These are phyloP conservation scores for Kradibia gibbosae DNA, from an alignment of 1,140 invertebrate species.

Conservation along the genomic window DNA sequence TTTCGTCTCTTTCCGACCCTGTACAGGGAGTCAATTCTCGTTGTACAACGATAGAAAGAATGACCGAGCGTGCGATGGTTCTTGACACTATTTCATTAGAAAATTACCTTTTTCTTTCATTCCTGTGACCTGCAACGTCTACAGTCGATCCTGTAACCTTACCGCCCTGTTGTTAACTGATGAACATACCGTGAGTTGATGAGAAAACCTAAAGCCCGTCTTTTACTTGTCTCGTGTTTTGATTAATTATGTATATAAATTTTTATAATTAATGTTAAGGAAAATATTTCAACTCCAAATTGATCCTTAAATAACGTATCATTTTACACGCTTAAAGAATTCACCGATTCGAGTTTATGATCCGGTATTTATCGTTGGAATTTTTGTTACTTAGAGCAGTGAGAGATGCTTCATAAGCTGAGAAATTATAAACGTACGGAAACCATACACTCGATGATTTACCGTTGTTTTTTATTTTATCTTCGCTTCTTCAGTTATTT, in stretches of 20 bases:
- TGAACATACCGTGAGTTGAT: too few relatives aligned
- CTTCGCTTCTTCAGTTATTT: neutral
- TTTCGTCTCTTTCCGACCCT: neutral
- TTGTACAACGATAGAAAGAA: neutral
- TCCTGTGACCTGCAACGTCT: neutral
- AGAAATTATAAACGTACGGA: neutral
- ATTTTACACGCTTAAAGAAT: too few relatives aligned
- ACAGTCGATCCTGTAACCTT: too few relatives aligned
- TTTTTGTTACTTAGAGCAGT: neutral
- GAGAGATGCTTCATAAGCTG: neutral
- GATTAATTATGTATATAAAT: too few relatives aligned
- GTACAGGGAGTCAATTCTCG: neutral
- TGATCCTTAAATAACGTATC: too few relatives aligned
- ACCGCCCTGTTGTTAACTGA: too few relatives aligned
- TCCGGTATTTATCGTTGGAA: too few relatives aligned
- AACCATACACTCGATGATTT: neutral
- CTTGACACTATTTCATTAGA: constrained; percentile 26
- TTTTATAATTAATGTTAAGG: too few relatives aligned
- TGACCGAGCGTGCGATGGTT: neutral
- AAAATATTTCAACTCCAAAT: too few relatives aligned
- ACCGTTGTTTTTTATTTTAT: neutral
- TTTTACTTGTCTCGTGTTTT: too few relatives aligned
- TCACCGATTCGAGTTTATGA: too few relatives aligned
- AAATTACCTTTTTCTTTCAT: constrained; percentile 14
- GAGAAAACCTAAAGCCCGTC: too few relatives aligned